Base-by-base conservation (phyloP, 2,888 invertebrate species). In the Neuroscelio doddi region DNA sequence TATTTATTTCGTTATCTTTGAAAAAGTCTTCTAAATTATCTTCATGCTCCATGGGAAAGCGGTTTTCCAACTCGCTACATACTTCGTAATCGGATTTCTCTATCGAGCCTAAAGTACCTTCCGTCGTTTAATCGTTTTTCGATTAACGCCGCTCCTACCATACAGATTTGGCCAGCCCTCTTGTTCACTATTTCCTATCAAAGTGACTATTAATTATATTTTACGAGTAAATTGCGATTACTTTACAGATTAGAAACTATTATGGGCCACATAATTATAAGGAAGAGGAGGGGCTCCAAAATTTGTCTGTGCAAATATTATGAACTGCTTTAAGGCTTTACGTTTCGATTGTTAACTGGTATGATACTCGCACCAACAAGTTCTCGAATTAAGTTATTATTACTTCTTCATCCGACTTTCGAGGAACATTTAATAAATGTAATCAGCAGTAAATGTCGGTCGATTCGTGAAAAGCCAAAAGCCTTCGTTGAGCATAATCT, bases 11-110 rank as follows among this genome's bases (percentile, higher is more conserved):
- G n/a, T n/a, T n/a, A n/a, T n/a, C n/a, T n/a, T n/a, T n/a, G n/a
- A n/a, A n/a, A n/a, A n/a, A n/a, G n/a, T n/a, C n/a, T n/a, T n/a
- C n/a, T n/a, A n/a, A n/a, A n/a, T n/a, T n/a, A n/a, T n/a, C n/a
- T n/a, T n/a, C n/a, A n/a, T n/a, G n/a, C n/a, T n/a, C n/a, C n/a
- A n/a, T n/a, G n/a, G n/a, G n/a, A n/a, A n/a, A n/a, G n/a, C n/a
- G n/a, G n/a, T n/a, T n/a, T n/a, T n/a, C n/a, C n/a, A n/a, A n/a
- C n/a, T n/a, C n/a, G 34, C 34, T 34, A 47, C 46, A 24, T 34
- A 47, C 34, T 24, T 47, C 24, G 21, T 47, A 34, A 47, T 47
- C 46, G 34, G 34, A 47, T 34, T 47, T 32, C 46, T 34, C 16
- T 10, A 16, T 24, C 17, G 46, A 24, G 21, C 21, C 24, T 9